A percentile compares a stretch with the other conserved stretches of the same genome.
phyloP scores from a whole-genome alignment of 2,113 vertebrate genomes.

The Equus przewalskii region DNA sequence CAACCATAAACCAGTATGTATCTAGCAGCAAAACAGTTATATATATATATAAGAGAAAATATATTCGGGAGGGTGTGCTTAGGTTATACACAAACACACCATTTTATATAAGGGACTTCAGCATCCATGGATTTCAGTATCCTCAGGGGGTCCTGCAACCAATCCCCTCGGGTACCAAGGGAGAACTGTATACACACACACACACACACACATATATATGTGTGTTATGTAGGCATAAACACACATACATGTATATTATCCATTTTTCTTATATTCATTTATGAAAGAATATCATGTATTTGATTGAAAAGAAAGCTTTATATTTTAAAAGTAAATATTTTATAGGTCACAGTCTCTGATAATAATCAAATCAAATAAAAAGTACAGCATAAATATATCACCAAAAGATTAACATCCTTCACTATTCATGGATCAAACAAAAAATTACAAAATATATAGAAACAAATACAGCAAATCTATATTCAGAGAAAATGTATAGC shows the following conservation, averaged over 20 bases:
- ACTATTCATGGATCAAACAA: background rate
- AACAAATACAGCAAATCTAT: background rate
- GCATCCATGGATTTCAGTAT: too few relatives aligned
- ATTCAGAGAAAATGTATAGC: background rate
- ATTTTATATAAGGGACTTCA: too few relatives aligned
- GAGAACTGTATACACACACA: background rate
- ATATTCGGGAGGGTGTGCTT: too few relatives aligned
- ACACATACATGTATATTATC: background rate
- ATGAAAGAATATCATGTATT: background rate
- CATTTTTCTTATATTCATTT: background rate
- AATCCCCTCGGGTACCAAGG: too few relatives aligned
- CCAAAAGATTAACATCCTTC: background rate
- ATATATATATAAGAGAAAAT: background rate
- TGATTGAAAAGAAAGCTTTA: background rate
- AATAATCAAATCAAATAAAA: background rate
- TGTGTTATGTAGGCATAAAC: background rate
- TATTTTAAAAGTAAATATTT: background rate
- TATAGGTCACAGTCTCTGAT: background rate
- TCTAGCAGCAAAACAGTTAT: background rate
- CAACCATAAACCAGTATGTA: background rate
- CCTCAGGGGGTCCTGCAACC: too few relatives aligned
- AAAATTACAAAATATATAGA: background rate
- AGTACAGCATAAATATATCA: background rate
- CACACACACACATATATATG: background rate
- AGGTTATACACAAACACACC: too few relatives aligned